A percentile compares a stretch with the other conserved stretches of the same genome.
Conservation (phyloP, 2,888 invertebrate genomes). For the Calameuta pallipes region DNA sequence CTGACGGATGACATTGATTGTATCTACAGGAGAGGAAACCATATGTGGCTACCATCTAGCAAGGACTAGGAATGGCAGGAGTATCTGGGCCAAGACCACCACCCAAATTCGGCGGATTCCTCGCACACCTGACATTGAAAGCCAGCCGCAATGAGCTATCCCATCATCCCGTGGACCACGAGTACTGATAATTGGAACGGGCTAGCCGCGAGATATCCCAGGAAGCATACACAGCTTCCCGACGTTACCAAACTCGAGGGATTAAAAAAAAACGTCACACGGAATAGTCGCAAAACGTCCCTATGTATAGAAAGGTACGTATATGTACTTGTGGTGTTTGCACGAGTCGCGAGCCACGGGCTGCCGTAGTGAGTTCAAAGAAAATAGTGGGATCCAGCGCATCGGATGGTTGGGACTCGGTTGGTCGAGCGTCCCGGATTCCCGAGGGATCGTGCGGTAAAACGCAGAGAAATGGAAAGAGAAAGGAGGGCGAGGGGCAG, state of each 20-base stretch:
- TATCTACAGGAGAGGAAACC: background rate
- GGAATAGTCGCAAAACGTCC: too few species aligned
- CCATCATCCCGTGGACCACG: too few species aligned
- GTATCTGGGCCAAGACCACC: slow-evolving; percentile 2
- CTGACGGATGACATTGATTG: background rate
- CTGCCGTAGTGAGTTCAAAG: background rate
- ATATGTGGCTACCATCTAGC: background rate
- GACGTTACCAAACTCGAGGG: too few species aligned
- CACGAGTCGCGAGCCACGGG: background rate
- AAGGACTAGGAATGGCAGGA: background rate
- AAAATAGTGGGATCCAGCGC: background rate
- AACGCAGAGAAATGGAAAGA: background rate
- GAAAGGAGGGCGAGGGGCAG: too few species aligned
- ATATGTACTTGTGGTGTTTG: background rate
- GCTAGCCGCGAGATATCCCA: too few species aligned
- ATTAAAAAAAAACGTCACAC: too few species aligned
- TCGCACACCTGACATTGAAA: too few species aligned
- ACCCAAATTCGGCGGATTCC: background rate
- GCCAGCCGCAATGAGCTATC: too few species aligned
- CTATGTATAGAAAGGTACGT: too few species aligned
- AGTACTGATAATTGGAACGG: too few species aligned
- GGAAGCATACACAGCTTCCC: too few species aligned
- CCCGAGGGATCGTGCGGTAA: slow-evolving; percentile 2
- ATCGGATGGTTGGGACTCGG: background rate
- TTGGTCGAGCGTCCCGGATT: background rate